Percentiles rank a stretch among this genome's conserved stretches.
These are phyloP conservation scores for Porites divaricata DNA, from an alignment of 92 coral and sea anemone genomes.

Conservation along the genomic window DNA sequence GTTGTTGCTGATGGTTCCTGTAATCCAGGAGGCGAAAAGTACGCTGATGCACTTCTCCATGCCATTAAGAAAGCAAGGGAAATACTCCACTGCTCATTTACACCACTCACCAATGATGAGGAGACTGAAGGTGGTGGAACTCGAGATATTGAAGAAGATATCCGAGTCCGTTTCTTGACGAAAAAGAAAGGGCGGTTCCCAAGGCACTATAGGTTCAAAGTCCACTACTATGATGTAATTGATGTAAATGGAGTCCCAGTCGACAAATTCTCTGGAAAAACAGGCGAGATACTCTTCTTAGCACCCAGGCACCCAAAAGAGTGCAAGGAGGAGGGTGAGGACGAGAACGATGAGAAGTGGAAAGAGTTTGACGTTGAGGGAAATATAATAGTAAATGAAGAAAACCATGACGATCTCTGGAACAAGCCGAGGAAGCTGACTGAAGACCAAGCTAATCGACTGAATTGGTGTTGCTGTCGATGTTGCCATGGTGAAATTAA, in stretches of 20 bases:
- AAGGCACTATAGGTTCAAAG: slow-evolving; percentile 17
- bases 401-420: not conserved
- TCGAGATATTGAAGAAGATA: slow-evolving; percentile 44
- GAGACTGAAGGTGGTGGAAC: slow-evolving; percentile 11
- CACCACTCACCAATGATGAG: too few relatives aligned
- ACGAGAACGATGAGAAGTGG: not conserved
- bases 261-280: slow-evolving; percentile 1
- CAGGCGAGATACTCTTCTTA: slow-evolving; percentile 20
- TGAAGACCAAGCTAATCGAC: too few relatives aligned
- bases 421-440: not conserved
- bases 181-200: not conserved
- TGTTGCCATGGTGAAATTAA: not conserved
- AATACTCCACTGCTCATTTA: slow-evolving; percentile 60
- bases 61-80: slow-evolving; percentile 65
- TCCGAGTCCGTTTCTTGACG: slow-evolving; percentile 35
- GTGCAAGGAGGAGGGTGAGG: not conserved
- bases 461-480: not conserved
- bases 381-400: too few relatives aligned
- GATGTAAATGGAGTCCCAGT: not conserved
- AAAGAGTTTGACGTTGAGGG: not conserved
- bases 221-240: slow-evolving; percentile 9
- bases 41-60: slow-evolving; percentile 46
- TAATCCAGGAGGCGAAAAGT: slow-evolving; percentile 35
- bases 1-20: slow-evolving; percentile 63
- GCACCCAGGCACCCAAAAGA: slow-evolving; percentile 35